Evolutionary conservation across 2,888 invertebrate species (phyloP), one percentile per base, ranked within the genome.

Genomic region (Danaus chrysippus): DNA sequence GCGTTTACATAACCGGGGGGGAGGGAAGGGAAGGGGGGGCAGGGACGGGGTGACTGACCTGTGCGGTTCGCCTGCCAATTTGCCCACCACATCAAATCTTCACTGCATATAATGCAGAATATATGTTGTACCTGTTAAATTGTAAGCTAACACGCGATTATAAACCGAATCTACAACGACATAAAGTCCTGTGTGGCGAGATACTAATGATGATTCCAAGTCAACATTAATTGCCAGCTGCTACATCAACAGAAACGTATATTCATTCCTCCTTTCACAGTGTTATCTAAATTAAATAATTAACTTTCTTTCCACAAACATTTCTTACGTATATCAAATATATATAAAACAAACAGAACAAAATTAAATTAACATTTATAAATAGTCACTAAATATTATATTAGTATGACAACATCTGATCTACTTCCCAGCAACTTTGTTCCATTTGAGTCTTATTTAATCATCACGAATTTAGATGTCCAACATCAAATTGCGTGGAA

Each of bases 61-160:
- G 85, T 75, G 82, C 82, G 84, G 86, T 81, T 83, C 80, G 85
- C 73, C 73, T 83, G 88, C 90, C 90, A 91, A 91, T 89, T 88
- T 87, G 85, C 84, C 81, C 79, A 87, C 84, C 84, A 85, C 84
- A 86, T 82, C 83, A 82, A 86, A 86, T 84, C 82, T 79, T 75
- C 79, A 78, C 82, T 87, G 87, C 86, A 86, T 83, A 81, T 64
- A 66, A 70, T 72, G 67, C 68, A 72, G 71, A 71, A 72, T 66
- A 57, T 64, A 58, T 46, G 34, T 42, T 17, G 56, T 46, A 59
- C 58, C 56, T 55, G 58, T 61, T 62, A 62, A 62, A 60, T 42
- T 49, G 46, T 56, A 54, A 56, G 52, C 42, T 61, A 49, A 10
- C 54, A 41, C 5, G 58, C 56, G 41, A 56, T 58, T 62, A 43